Evolutionary conservation across 2,797 vertebrate species (phyloP), one percentile per base, ranked within the genome.

Genomic region (Saxicola maurus): DNA sequence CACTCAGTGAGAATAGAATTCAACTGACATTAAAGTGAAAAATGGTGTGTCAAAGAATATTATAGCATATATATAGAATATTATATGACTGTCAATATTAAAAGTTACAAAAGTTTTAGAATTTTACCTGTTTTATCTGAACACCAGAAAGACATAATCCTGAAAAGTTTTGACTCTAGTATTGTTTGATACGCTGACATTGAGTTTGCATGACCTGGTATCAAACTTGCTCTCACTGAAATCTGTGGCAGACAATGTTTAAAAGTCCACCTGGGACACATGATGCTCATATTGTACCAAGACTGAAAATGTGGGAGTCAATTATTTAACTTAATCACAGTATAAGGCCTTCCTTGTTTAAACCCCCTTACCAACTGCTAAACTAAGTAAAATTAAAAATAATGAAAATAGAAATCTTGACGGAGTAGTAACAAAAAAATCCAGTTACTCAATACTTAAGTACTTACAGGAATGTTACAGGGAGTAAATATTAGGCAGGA

Each of bases 401-500:
- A 72, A 38, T 16, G 8, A 73, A 82, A 91, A 65, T 2, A 52
- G 35, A 72, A 87, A 78, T 53, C 28, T 55, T 65, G 61, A 84
- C 64, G 3, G 30, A 57, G 37, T 57, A 78, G 52, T 19, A 74
- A 69, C 28, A 87, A 82, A n/a, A n/a, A n/a, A n/a, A 72, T 46
- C 4, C 43, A 67, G 53, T 61, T 71, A 53, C 30, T 78, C 61
- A 94, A 90, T 75, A 71, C 35, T 38, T 12, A 13, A 37, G 21
- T n/a, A 28, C 40, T 62, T 31, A 33, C 55, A 82, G 55, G 78
- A 91, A 82, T 21, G 30, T 82, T 91, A 38, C 10, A 78, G 83
- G 86, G 94, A 95, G 93, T 87, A 82, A 92, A 80, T 73, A 25
- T 84, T 69, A 87, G 71, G 85, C 89, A 80, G 56, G 55, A 94